Evolutionary conservation across 2,113 vertebrate genomes (phyloP).

Genomic region (Tetrax tetrax): DNA sequence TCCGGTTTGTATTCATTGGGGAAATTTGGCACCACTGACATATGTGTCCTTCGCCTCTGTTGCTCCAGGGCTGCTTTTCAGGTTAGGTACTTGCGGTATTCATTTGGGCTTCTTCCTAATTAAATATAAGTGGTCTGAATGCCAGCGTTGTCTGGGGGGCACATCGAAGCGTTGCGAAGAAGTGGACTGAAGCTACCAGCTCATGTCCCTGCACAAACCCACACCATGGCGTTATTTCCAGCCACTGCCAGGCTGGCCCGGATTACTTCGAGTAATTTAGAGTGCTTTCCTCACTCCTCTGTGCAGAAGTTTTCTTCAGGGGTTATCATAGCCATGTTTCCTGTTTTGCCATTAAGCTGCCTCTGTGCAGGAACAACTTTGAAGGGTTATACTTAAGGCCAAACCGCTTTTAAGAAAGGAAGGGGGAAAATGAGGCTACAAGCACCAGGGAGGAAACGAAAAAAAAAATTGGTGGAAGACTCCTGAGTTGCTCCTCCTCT

Average conservation of each 20-base stretch:
- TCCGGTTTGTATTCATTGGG: background rate
- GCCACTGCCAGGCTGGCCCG: background rate
- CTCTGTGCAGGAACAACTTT: background rate
- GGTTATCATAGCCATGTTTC: constrained; percentile 24
- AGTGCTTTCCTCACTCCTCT: background rate
- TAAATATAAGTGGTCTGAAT: background rate
- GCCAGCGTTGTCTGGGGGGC: background rate
- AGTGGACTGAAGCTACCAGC: background rate
- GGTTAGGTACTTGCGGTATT: background rate
- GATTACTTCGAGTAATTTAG: background rate
- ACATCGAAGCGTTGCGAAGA: background rate
- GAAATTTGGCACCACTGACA: background rate
- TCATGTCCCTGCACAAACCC: background rate
- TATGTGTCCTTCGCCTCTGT: background rate
- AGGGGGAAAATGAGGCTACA: background rate
- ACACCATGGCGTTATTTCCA: background rate
- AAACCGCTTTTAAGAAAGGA: background rate
- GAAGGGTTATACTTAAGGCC: background rate
- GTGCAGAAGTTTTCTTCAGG: background rate
- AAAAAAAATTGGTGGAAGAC: background rate
- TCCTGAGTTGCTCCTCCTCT: background rate
- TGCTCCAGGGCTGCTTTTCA: constrained; percentile 6
- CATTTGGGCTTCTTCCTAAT: background rate
- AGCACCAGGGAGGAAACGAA: background rate
- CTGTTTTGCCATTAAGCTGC: constrained; percentile 30